These are phyloP conservation scores for Agrochola litura DNA, from an alignment of 2,888 invertebrate genomes.

Conservation along the genomic window DNA sequence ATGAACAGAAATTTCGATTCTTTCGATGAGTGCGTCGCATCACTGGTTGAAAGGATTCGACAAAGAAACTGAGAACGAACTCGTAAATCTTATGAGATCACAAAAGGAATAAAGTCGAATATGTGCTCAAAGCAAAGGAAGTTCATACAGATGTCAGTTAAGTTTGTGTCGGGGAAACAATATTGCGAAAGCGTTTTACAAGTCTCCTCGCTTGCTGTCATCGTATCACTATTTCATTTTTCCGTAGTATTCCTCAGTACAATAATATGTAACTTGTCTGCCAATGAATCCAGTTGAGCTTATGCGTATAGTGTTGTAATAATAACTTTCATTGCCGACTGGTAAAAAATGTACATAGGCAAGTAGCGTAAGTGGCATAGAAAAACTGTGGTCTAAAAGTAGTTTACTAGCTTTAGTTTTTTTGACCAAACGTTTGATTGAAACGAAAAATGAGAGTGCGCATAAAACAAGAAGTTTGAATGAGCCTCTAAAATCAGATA, in stretches of 20 bases:
- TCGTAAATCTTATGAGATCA: conserved; percentile 63
- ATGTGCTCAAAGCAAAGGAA: conserved; percentile 38
- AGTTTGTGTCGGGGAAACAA: conserved; percentile 40
- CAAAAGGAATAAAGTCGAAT: conserved; percentile 60
- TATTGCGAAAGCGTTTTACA: conserved; percentile 61
- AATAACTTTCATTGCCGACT: not conserved
- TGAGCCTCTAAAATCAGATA: conserved; percentile 33
- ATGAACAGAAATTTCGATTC: conserved; percentile 60
- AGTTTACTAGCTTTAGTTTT: too few relatives aligned
- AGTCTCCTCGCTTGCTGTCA: conserved; percentile 55
- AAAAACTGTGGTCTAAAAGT: not conserved
- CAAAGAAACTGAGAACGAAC: conserved; percentile 61
- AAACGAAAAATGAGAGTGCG: not conserved
- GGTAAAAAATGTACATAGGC: not conserved
- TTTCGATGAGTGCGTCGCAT: conserved; percentile 64
- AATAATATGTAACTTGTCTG: not conserved
- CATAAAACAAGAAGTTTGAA: conserved; percentile 3
- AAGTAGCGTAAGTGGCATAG: not conserved
- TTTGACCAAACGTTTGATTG: not conserved
- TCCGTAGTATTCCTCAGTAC: not conserved
- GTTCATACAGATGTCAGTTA: conserved; percentile 39
- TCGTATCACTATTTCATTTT: conserved; percentile 14
- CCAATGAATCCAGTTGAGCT: not conserved
- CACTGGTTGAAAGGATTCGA: conserved; percentile 68
- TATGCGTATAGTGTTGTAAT: not conserved